Percentiles rank a stretch among this genome's conserved stretches.
Evolutionary conservation across 2,113 vertebrate genomes (phyloP).

Genomic region (Lophius piscatorius): DNA sequence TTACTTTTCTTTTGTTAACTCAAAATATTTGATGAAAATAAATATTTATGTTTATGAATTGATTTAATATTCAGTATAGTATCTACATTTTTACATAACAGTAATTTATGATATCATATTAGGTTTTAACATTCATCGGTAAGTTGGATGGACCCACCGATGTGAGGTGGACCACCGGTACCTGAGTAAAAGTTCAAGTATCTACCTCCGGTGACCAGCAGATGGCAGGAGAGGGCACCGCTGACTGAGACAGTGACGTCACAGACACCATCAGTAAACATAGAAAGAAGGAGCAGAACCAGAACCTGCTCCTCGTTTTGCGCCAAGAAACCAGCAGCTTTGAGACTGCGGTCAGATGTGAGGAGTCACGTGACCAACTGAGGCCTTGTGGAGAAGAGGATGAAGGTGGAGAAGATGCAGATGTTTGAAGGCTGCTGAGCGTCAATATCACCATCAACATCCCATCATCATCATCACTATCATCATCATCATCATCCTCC

Average conservation of each 20-base stretch:
- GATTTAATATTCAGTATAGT: too few relatives aligned
- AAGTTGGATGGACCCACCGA: too few relatives aligned
- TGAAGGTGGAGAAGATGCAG: slow-evolving; percentile 29
- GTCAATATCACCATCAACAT: slow-evolving; percentile 7
- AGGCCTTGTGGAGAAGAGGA: slow-evolving; percentile 58
- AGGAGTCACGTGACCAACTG: background rate
- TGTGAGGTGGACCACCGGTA: too few relatives aligned
- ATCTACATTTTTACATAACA: too few relatives aligned
- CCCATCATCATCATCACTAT: slow-evolving; percentile 8
- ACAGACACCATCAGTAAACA: background rate
- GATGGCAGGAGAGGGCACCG: slow-evolving; percentile 38
- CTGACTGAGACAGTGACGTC: background rate
- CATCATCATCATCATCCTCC: slow-evolving; percentile 27
- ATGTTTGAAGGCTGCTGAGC: slow-evolving; percentile 35
- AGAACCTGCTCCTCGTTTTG: background rate
- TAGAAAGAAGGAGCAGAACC: background rate
- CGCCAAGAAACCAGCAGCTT: background rate
- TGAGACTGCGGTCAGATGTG: background rate
- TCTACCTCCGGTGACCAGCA: background rate
- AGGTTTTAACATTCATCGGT: too few relatives aligned
- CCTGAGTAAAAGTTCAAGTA: too few relatives aligned
- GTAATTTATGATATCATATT: too few relatives aligned
- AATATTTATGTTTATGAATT: too few relatives aligned
- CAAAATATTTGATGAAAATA: too few relatives aligned
- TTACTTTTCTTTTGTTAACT: too few relatives aligned